Evolutionary conservation across 2,888 invertebrate genomes (phyloP).

Genomic region (Bellardia bayeri): DNA sequence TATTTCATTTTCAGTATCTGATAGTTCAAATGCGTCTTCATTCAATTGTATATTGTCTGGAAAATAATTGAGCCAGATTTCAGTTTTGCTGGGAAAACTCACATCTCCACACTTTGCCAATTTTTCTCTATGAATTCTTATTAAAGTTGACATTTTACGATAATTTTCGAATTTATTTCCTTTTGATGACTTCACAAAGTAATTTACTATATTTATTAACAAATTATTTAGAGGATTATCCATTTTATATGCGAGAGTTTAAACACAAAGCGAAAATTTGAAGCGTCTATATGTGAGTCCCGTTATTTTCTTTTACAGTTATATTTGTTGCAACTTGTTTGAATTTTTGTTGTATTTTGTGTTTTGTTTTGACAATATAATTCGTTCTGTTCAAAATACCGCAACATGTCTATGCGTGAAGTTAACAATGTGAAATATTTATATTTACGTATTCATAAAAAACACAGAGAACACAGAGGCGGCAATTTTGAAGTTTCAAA

Average conservation of each 20-base stretch:
- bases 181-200: constrained; percentile 41
- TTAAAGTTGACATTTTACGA: constrained; percentile 76
- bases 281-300: not conserved
- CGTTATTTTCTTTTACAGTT: constrained; percentile 26
- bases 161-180: not conserved
- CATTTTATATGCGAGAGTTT: constrained; percentile 32
- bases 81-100: constrained; percentile 86
- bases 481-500: too few species aligned
- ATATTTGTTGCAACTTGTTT: constrained; percentile 28
- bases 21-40: constrained; percentile 44
- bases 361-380: not conserved
- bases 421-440: too few species aligned
- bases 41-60: constrained; percentile 69
- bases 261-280: not conserved
- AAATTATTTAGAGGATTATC: constrained; percentile 68
- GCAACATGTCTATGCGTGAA: not conserved
- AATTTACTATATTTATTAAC: constrained; percentile 51
- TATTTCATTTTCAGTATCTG: constrained; percentile 48
- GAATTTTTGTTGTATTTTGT: not conserved
- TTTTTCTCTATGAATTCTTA: constrained; percentile 87
- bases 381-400: not conserved
- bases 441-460: too few species aligned
- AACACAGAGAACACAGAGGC: too few species aligned
- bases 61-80: constrained; percentile 86
- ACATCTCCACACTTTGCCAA: constrained; percentile 87